Evolutionary conservation across 2,888 invertebrate genomes (phyloP).

Genomic region (Bibio marci): DNA sequence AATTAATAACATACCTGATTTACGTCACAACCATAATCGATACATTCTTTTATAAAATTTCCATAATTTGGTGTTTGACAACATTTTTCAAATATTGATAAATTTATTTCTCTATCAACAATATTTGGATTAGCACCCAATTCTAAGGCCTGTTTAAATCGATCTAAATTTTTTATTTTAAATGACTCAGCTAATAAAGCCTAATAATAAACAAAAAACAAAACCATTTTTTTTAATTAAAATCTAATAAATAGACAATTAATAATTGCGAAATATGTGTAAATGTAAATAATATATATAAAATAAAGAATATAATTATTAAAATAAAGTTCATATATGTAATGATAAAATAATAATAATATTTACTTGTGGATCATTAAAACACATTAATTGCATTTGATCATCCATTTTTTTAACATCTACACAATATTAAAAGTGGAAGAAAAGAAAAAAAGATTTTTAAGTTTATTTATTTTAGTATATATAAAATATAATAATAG

Average conservation of each 20-base stretch:
- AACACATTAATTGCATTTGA: not conserved
- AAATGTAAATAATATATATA: too few relatives aligned
- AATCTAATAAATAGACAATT: too few relatives aligned
- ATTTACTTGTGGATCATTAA: not conserved
- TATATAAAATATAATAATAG: too few relatives aligned
- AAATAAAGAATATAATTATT: too few relatives aligned
- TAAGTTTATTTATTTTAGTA: too few relatives aligned
- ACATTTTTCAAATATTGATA: slow-evolving; percentile 3
- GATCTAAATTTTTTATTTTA: not conserved
- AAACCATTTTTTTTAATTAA: not conserved
- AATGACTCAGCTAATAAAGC: not conserved
- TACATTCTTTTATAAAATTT: slow-evolving; percentile 1
- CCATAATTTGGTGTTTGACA: not conserved
- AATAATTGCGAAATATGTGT: too few relatives aligned
- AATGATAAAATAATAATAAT: too few relatives aligned
- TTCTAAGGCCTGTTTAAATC: not conserved
- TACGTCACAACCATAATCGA: slow-evolving; percentile 1
- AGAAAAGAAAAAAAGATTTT: too few relatives aligned
- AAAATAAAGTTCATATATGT: too few relatives aligned
- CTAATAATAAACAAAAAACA: not conserved
- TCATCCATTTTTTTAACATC: not conserved
- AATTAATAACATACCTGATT: slow-evolving; percentile 4
- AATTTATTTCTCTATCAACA: not conserved
- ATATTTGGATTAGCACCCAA: not conserved
- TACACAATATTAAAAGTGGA: too few relatives aligned